Conservation (phyloP, 2,888 invertebrate genomes). For the Eugnorisma glareosa region DNA sequence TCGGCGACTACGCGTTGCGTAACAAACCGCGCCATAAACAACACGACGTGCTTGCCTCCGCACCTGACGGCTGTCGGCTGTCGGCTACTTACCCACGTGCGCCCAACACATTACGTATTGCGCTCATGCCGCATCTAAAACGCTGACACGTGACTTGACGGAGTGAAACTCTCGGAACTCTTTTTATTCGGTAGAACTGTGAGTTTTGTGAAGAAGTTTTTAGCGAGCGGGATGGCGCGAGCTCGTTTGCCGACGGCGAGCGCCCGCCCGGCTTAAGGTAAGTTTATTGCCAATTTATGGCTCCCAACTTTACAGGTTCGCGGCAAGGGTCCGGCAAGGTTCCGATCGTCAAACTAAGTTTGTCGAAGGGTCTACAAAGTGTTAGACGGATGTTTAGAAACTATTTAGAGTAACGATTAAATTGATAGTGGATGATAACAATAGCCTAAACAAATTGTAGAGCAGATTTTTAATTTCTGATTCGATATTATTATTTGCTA, state of each 20-base stretch:
- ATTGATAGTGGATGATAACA: slow-evolving; percentile 66
- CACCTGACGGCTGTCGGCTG: slow-evolving; percentile 80
- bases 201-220: slow-evolving; percentile 88
- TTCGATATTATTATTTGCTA: slow-evolving; percentile 13
- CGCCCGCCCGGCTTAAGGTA: slow-evolving; percentile 88
- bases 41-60: slow-evolving; percentile 85
- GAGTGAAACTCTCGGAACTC: slow-evolving; percentile 85
- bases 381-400: slow-evolving; percentile 72
- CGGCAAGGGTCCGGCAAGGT: slow-evolving; percentile 80
- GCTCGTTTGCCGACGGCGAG: slow-evolving; percentile 87
- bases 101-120: slow-evolving; percentile 86
- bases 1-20: slow-evolving; percentile 90
- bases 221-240: slow-evolving; percentile 86
- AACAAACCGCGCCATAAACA: slow-evolving; percentile 89
- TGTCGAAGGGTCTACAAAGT: slow-evolving; percentile 76
- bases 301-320: slow-evolving; percentile 80
- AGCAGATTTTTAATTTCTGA: slow-evolving; percentile 41
- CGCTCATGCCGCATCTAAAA: slow-evolving; percentile 88
- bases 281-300: slow-evolving; percentile 90
- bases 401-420: slow-evolving; percentile 68
- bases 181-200: slow-evolving; percentile 82
- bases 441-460: slow-evolving; percentile 72
- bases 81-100: slow-evolving; percentile 86
- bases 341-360: slow-evolving; percentile 85
- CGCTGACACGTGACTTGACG: slow-evolving; percentile 88